A percentile compares a stretch with the other conserved stretches of the same genome.
Conservation (phyloP, 2,113 vertebrate genomes). For the Paramisgurnus dabryanus region DNA sequence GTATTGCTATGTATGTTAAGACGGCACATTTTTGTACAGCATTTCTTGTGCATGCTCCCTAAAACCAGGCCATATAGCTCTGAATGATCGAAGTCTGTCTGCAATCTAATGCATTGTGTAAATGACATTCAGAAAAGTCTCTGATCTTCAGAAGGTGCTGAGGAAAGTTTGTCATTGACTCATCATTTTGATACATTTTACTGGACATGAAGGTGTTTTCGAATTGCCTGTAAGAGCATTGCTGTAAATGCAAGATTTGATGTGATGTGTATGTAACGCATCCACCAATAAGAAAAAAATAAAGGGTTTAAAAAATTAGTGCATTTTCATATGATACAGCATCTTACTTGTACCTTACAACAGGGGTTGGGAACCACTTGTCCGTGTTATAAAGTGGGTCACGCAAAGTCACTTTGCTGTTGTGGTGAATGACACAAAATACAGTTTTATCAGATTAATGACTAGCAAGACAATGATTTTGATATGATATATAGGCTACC, state of each 20-base stretch:
- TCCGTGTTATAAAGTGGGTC: no score
- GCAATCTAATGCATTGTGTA: constrained; percentile 17
- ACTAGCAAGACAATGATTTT: no score
- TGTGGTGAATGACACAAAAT: no score
- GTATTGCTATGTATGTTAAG: constrained; percentile 41
- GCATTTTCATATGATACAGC: constrained; percentile 25
- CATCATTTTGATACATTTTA: constrained; percentile 57
- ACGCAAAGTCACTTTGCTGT: no score
- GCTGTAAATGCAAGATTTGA: constrained; percentile 52
- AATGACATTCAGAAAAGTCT: background rate
- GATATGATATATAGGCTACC: no score
- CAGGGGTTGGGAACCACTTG: no score
- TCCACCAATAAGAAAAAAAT: constrained; percentile 75
- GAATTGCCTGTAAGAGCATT: constrained; percentile 54
- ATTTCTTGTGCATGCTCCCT: constrained; percentile 67
- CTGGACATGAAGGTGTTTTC: constrained; percentile 45
- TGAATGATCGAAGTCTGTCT: background rate
- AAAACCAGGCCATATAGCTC: constrained; percentile 22
- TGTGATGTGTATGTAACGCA: constrained; percentile 63
- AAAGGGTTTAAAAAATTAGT: constrained; percentile 70
- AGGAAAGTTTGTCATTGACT: constrained; percentile 54
- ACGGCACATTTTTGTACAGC: constrained; percentile 65
- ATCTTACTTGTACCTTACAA: background rate
- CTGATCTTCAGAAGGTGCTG: no score
- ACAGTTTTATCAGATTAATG: no score